Base-by-base conservation (phyloP, 2,888 invertebrate species). In the Synanthedon tipuliformis region DNA sequence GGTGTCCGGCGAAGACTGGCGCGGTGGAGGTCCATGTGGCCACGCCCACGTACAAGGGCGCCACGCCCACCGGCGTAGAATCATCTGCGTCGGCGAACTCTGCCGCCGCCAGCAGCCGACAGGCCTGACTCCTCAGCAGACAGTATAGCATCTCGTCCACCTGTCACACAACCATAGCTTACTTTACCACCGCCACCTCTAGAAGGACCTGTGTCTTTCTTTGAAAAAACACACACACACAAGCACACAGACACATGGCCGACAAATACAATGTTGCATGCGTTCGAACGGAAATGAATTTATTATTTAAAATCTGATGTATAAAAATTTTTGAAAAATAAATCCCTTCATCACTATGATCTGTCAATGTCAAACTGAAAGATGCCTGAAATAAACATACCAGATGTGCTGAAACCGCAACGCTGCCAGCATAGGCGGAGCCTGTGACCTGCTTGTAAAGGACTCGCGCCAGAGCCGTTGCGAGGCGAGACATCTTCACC, bases 121-220 rank as follows among this genome's bases (percentile, higher is more conserved):
- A 96, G 54, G 92, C 90, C 12, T 92, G 89, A 58, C 91, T 91
- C 52, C 89, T 82, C 56, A 95, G 73, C 72, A 94, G 95, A 73
- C 96, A 96, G 70, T 92, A 88, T 16, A 96, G 80, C 67, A 96
- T 88, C 67, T 95, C 93, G 75, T 94, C 91, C 1, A 92, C 88
- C 90, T 91, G 64, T n/a, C 15, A 34, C 34, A 8, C 8, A 34
- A 7, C 27, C 27, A 34, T 4, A 34, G 27, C 7, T 34, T 34
- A 34, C 27, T 27, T 18, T 27, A 27, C 27, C 27, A 27, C 27
- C 27, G 27, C 27, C 27, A 27, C 27, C 7, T 27, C 27, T 27
- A 27, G 27, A 27, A 27, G 27, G 27, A 27, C 7, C 27, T 27
- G 7, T 27, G 27, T 27, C 5, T 27, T 27, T 27, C 27, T 27